Evolutionary conservation across 2,113 vertebrate species (phyloP), one percentile per base, ranked within the genome.

Genomic region (Recurvirostra avosetta): DNA sequence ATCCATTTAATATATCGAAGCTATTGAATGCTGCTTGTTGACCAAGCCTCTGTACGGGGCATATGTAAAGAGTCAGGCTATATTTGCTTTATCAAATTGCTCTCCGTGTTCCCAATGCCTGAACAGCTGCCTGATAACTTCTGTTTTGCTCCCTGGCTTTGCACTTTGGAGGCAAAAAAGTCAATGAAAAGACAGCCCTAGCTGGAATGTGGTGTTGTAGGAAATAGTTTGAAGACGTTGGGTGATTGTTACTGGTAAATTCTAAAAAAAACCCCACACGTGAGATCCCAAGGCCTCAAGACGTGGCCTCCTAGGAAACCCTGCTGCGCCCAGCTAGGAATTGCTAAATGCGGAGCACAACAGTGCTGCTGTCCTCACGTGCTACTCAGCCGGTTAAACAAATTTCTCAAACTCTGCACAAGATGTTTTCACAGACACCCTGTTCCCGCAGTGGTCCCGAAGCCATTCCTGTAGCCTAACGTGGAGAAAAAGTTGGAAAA

Each of bases 101-200:
- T 88, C 34, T 84, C 78, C 22, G 0, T 49, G 55, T 82, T 92
- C 74, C 77, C 86, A 84, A 88, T 94, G 94, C 94, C 96, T 96
- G 83, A 92, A 82, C 72, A 84, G 65, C 86, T 62, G 90, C 71
- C 76, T 70, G 36, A 5, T 95, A 32, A 76, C 55, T 87, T 82
- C 86, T 86, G 52, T 25, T 95, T 88, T 76, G 45, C 73, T 92
- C 70, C 81, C 56, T n/a, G 68, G 55, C 63, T 89, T 97, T 86
- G 86, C 62, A 56, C 88, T 84, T 75, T 4, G 32, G 90, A 92
- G 77, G 53, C 66, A 86, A 88, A 61, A 58, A 58, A 87, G 79
- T 73, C 79, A 88, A 47, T 9, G 26, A 58, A 66, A 47, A 75
- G 50, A 70, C 47, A 73, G 62, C 22, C 38, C 17, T 15, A 38